Evolutionary conservation across 2,113 vertebrate species (phyloP).

Genomic region (Hypocryptadius cinnamomeus): DNA sequence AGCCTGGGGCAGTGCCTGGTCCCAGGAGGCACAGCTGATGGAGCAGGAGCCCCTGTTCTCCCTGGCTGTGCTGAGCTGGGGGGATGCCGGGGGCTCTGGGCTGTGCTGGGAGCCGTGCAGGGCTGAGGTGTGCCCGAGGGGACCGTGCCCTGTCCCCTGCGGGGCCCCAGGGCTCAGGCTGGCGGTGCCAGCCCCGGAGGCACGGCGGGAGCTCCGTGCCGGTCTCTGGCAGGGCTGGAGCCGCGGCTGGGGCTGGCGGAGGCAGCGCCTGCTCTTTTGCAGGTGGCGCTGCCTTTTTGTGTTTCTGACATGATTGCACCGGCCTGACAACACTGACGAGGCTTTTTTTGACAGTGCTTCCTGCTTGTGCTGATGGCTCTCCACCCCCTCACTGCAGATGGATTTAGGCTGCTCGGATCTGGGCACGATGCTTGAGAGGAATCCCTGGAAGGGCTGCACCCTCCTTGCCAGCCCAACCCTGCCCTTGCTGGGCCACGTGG

Average conservation of each 20-base stretch:
- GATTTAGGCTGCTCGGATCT: background rate
- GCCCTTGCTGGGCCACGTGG: background rate
- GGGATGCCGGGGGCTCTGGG: background rate
- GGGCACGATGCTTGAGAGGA: background rate
- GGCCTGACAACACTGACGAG: background rate
- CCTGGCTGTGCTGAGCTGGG: background rate
- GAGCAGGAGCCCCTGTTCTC: background rate
- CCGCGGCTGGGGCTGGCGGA: background rate
- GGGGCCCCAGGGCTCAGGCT: background rate
- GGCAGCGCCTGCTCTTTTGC: conserved; percentile 25
- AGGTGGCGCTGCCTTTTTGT: background rate
- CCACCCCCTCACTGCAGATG: conserved; percentile 45
- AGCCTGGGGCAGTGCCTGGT: background rate
- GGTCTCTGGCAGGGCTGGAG: background rate
- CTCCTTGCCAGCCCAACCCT: background rate
- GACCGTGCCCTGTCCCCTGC: too few relatives aligned
- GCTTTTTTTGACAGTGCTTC: conserved; percentile 36
- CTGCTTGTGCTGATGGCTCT: conserved; percentile 6
- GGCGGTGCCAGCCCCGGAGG: background rate
- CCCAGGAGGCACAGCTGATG: background rate
- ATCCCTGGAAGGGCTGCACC: background rate
- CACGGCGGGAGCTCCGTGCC: rapidly evolving
- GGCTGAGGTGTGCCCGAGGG: background rate
- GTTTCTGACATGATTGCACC: background rate
- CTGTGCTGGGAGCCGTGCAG: background rate